phyloP scores from a whole-genome alignment of 35 echinoderm and acorn worm genomes.

The Ptychodera flava region DNA sequence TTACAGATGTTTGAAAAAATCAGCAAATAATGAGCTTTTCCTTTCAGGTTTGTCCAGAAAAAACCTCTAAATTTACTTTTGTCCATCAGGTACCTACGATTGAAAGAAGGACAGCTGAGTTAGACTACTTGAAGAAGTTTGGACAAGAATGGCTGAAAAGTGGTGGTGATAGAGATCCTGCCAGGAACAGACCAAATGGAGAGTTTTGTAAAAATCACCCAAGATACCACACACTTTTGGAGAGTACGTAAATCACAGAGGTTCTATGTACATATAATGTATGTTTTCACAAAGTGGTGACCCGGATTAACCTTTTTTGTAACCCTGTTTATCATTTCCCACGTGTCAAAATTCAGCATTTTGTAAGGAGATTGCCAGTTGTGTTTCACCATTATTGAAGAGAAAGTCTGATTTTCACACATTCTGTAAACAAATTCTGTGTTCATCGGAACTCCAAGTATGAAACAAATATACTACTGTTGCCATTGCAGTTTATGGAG shows the following conservation, averaged over 20 bases:
- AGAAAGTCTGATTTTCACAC: no score
- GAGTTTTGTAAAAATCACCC: constrained; percentile 47
- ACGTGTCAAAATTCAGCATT: no score
- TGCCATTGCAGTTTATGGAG: constrained; percentile 53
- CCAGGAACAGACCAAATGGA: constrained; percentile 51
- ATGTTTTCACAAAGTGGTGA: no score
- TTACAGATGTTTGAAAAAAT: constrained; percentile 1
- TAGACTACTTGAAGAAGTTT: constrained; percentile 61
- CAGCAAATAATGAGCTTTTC: background rate
- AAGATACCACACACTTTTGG: constrained; percentile 42
- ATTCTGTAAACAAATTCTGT: no score
- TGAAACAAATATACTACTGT: no score
- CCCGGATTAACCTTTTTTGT: no score
- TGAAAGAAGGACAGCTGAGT: constrained; percentile 73
- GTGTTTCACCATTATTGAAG: no score
- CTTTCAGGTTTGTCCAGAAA: no score
- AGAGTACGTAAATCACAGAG: constrained; percentile 25
- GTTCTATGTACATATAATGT: background rate
- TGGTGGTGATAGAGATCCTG: constrained; percentile 57
- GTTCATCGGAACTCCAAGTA: no score
- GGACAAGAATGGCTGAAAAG: constrained; percentile 72
- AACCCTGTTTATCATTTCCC: no score
- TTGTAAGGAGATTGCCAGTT: no score
- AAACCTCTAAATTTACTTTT: no score
- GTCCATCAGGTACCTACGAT: constrained; percentile 18